Evolutionary conservation across 1,140 invertebrate genomes (phyloP).

Genomic region (Archegozetes longisetosus): DNA sequence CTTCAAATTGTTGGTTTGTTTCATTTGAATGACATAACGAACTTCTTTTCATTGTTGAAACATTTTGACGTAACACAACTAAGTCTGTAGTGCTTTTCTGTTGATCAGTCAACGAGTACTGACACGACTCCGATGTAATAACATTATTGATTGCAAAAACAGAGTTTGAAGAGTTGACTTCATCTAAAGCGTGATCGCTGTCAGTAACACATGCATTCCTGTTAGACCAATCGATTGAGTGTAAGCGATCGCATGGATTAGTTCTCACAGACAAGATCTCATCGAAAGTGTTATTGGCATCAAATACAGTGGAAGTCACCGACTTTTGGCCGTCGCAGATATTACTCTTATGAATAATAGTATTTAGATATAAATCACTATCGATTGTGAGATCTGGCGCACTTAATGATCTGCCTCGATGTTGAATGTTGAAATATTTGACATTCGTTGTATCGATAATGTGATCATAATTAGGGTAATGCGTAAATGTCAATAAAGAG

Average conservation of each 20-base stretch:
- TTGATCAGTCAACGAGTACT: background rate
- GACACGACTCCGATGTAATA: background rate
- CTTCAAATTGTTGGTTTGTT: too few relatives aligned
- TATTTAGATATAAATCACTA: background rate
- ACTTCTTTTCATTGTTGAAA: background rate
- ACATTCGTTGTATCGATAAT: too few relatives aligned
- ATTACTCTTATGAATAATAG: too few relatives aligned
- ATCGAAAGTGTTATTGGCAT: background rate
- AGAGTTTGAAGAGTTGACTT: background rate
- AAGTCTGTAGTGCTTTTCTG: background rate
- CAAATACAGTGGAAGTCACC: background rate
- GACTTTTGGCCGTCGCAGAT: background rate
- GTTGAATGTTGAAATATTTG: too few relatives aligned
- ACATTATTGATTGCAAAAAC: background rate
- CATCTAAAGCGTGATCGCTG: background rate
- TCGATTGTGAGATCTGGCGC: background rate
- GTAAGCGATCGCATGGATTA: background rate
- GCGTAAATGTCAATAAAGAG: too few relatives aligned
- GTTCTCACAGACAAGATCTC: background rate
- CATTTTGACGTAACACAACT: background rate
- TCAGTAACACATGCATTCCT: background rate
- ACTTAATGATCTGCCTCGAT: background rate
- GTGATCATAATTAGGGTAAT: too few relatives aligned
- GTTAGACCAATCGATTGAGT: background rate
- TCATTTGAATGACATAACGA: too few relatives aligned